Percentiles rank a stretch among this genome's conserved stretches.
Evolutionary conservation across 2,113 vertebrate genomes (phyloP).

Genomic region (Scomber japonicus): DNA sequence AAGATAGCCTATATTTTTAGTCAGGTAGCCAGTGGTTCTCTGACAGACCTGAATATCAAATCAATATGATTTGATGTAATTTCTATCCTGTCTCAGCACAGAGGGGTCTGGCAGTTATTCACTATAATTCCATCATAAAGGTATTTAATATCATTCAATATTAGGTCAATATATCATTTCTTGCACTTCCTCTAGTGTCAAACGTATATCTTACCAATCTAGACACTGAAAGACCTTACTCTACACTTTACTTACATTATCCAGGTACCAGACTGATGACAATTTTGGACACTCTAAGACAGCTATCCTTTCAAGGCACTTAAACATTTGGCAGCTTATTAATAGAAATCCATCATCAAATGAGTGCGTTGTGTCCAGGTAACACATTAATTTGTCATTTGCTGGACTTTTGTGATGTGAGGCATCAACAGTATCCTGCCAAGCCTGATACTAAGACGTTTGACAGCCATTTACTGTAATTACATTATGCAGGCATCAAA

Average conservation of each 20-base stretch:
- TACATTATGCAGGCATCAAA: slow-evolving; percentile 66
- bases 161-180: slow-evolving; percentile 62
- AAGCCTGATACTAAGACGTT: slow-evolving; percentile 29
- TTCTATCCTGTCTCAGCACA: slow-evolving; percentile 40
- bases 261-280: slow-evolving; percentile 28
- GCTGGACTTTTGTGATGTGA: slow-evolving; percentile 44
- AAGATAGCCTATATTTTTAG: slow-evolving; percentile 59
- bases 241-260: slow-evolving; percentile 42
- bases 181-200: slow-evolving; percentile 36
- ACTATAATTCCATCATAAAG: slow-evolving; percentile 56
- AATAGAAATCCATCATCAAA: slow-evolving; percentile 39
- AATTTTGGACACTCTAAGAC: slow-evolving; percentile 19
- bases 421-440: slow-evolving; percentile 34
- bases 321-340: slow-evolving; percentile 41
- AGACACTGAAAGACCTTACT: slow-evolving; percentile 7
- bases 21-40: slow-evolving; percentile 52
- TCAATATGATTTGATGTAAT: slow-evolving; percentile 66
- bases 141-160: slow-evolving; percentile 58
- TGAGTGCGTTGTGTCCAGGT: slow-evolving; percentile 21
- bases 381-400: slow-evolving; percentile 55
- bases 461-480: slow-evolving; percentile 63
- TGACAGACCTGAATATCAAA: slow-evolving; percentile 70
- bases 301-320: slow-evolving; percentile 18
- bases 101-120: slow-evolving; percentile 36
- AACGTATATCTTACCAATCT: slow-evolving; percentile 20